These are phyloP conservation scores for Homarus americanus DNA, from an alignment of 1,140 invertebrate species.

Conservation along the genomic window DNA sequence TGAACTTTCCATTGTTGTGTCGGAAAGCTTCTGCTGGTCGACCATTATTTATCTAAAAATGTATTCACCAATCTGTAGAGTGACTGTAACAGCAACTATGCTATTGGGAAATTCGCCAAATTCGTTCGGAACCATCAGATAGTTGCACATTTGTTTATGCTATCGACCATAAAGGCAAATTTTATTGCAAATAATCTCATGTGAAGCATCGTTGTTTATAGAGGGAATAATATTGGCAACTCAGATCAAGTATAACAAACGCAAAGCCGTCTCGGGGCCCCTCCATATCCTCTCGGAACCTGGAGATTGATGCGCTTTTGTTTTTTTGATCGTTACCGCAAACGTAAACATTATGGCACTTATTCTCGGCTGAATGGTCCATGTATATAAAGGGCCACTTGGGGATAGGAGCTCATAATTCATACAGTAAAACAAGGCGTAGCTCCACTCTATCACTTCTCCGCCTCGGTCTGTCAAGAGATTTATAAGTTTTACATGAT, in stretches of 20 bases:
- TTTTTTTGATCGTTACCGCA: neutral
- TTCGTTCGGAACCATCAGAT: neutral
- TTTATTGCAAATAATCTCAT: neutral
- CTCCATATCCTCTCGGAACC: neutral
- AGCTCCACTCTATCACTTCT: neutral
- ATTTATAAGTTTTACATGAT: neutral
- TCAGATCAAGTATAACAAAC: neutral
- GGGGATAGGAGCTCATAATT: neutral
- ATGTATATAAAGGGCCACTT: neutral
- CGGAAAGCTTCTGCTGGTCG: neutral
- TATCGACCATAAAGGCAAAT: neutral
- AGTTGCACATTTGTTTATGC: neutral
- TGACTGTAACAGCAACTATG: neutral
- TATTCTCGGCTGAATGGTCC: neutral
- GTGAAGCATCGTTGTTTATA: neutral
- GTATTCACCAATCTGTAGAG: neutral
- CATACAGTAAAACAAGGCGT: neutral
- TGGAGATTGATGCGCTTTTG: neutral
- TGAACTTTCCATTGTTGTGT: neutral
- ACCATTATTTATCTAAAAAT: neutral
- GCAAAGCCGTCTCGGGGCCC: neutral
- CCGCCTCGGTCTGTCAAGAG: neutral
- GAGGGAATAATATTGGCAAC: neutral
- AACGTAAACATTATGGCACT: neutral
- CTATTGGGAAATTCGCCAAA: neutral